Percentiles rank a stretch among this genome's conserved stretches.
These are phyloP conservation scores for Agonum fuliginosum DNA, from an alignment of 2,888 invertebrate genomes.

Conservation along the genomic window DNA sequence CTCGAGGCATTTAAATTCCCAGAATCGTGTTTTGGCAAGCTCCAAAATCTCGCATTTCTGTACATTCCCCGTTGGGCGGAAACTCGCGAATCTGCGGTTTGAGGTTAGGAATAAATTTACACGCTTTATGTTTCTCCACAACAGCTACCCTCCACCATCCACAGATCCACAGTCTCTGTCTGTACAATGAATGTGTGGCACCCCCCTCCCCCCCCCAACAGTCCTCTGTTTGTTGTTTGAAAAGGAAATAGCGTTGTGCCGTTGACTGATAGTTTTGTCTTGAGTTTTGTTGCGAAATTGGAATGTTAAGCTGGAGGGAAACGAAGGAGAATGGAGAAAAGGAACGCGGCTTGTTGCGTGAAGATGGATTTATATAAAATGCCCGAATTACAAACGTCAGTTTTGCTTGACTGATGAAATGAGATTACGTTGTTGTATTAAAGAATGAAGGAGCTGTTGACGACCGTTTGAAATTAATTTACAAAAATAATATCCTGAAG, in stretches of 20 bases:
- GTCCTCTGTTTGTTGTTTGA: conserved; percentile 14
- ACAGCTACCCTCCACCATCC: too few relatives aligned
- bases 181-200: conserved; percentile 21
- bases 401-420: conserved; percentile 24
- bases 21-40: too few relatives aligned
- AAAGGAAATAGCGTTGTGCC: conserved; percentile 41
- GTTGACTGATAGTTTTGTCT: conserved; percentile 45
- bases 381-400: conserved; percentile 21
- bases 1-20: too few relatives aligned
- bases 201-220: neutral
- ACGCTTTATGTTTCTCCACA: conserved; percentile 38
- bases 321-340: too few relatives aligned
- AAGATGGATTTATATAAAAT: conserved; percentile 43
- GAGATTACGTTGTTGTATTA: conserved; percentile 20
- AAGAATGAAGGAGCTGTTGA: too few relatives aligned
- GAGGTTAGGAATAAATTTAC: conserved; percentile 49
- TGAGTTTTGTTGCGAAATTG: conserved; percentile 40
- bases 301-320: conserved; percentile 19
- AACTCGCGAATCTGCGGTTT: conserved; percentile 41
- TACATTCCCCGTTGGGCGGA: too few relatives aligned
- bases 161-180: too few relatives aligned
- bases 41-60: too few relatives aligned
- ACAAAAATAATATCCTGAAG: too few relatives aligned
- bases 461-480: too few relatives aligned
- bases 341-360: conserved; percentile 4